These are phyloP conservation scores for Sinopyrophorus schimmeli DNA, from an alignment of 2,888 invertebrate genomes.

Conservation along the genomic window DNA sequence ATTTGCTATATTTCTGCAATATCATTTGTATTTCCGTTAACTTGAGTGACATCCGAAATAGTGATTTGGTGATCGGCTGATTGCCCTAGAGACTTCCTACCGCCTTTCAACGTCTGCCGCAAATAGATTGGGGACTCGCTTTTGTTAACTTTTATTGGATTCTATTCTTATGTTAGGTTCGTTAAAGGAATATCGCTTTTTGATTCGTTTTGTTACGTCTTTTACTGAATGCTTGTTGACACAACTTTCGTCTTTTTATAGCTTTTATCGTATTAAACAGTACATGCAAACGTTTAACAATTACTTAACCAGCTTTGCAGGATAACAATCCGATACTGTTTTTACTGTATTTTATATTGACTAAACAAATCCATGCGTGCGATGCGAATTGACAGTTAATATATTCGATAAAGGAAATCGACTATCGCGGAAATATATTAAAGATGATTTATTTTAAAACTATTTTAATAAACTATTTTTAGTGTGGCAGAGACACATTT, in stretches of 20 bases:
- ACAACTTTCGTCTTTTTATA: slow-evolving; percentile 28
- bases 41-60: slow-evolving; percentile 43
- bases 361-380: too few species aligned
- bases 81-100: slow-evolving; percentile 41
- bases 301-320: slow-evolving; percentile 9
- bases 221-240: slow-evolving; percentile 36
- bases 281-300: not conserved
- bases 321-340: too few species aligned
- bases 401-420: too few species aligned
- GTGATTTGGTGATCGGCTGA: slow-evolving; percentile 43
- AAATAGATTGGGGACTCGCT: slow-evolving; percentile 42
- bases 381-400: too few species aligned
- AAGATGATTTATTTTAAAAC: too few species aligned
- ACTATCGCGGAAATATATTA: too few species aligned
- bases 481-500: slow-evolving; percentile 14
- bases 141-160: slow-evolving; percentile 46
- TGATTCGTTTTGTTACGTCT: slow-evolving; percentile 36
- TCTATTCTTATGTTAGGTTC: slow-evolving; percentile 41
- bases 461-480: too few species aligned
- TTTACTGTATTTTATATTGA: too few species aligned
- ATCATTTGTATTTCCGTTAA: slow-evolving; percentile 41
- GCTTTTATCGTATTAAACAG: slow-evolving; percentile 10
- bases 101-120: slow-evolving; percentile 41
- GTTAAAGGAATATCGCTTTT: slow-evolving; percentile 36
- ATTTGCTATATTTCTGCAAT: slow-evolving; percentile 33